Evolutionary conservation across 2,888 invertebrate genomes (phyloP).

Genomic region (Chaetogeoica ovagalla): DNA sequence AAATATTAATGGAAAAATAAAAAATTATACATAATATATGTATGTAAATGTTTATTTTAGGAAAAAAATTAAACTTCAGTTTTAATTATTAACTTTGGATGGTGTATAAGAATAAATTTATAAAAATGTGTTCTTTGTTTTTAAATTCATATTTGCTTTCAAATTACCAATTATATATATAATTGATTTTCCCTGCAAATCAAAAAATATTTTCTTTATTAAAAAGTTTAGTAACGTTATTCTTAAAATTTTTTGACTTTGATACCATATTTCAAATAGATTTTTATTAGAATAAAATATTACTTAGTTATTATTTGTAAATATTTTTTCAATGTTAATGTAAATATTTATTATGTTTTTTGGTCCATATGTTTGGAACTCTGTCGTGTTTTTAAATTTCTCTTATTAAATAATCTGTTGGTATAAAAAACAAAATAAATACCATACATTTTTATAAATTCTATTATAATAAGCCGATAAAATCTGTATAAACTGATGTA

Average conservation of each 20-base stretch:
- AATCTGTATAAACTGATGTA: background rate
- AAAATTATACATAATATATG: background rate
- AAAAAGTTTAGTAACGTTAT: constrained; percentile 24
- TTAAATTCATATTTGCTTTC: constrained; percentile 35
- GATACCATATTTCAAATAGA: constrained; percentile 34
- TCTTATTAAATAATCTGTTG: background rate
- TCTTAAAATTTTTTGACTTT: constrained; percentile 29
- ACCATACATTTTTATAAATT: background rate
- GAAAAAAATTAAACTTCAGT: constrained; percentile 1
- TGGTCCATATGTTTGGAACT: constrained; percentile 31
- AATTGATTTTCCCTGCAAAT: constrained; percentile 18
- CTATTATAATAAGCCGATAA: background rate
- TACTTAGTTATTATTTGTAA: constrained; percentile 41
- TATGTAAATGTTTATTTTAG: background rate
- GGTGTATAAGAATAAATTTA: constrained; percentile 28
- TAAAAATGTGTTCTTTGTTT: constrained; percentile 39
- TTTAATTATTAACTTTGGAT: constrained; percentile 15
- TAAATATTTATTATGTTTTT: constrained; percentile 31
- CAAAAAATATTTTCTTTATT: constrained; percentile 21
- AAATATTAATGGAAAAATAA: constrained; percentile 23
- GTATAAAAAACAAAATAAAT: background rate
- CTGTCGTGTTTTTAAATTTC: background rate
- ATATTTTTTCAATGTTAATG: constrained; percentile 32
- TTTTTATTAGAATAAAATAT: constrained; percentile 30
- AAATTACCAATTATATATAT: constrained; percentile 25